Evolutionary conservation across 2,113 vertebrate species (phyloP), one percentile per base, ranked within the genome.

Genomic region (Monarcha castaneiventris): DNA sequence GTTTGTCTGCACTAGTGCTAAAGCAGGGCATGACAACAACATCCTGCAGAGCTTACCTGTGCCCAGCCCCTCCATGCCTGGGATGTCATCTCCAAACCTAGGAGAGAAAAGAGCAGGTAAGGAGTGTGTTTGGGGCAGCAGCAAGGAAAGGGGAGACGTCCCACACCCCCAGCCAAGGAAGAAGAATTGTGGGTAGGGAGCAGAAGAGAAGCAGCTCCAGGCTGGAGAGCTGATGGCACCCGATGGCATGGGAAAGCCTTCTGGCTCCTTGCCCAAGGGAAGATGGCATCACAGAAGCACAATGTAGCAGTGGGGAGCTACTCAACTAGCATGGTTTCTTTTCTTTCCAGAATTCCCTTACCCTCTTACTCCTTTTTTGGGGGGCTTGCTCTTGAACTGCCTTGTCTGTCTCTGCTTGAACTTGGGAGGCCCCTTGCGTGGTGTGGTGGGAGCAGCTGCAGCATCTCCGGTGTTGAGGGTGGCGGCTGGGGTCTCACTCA

Each of bases 311-410:
- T 21, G n/a, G 13, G 54, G 27, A 77, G 11, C 13, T 46, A 49
- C 26, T 13, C 5, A 13, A 8, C 32, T 16, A 39, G 26, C 37
- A 55, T 0, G 3, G n/a, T 16, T 79, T 61, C 4, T 87, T 66
- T 68, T 69, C 39, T 51, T 80, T 91, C 35, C 26, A 48, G 51
- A 66, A 72, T n/a, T 27, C 10, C 66, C 97, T 97, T 98, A 99
- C 99, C 99, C 99, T 97, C 98, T 99, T 90, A 99, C 98, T 74
- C 99, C 99, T 87, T 99, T 99, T 93, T 99, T 99, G 22, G 99
- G 99, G 30, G 99, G 99, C 94, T 99, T 99, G 98, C 99, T 99
- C 97, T 99, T 99, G 98, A 99, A 99, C 66, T 99, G 99, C 22
- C 99, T 98, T 29, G 99, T 98, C 96, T 99, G 99, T 91, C 99